A percentile compares a stretch with the other conserved stretches of the same genome.
Evolutionary conservation across 2,113 vertebrate species (phyloP).

Genomic region (Pluvialis apricaria): DNA sequence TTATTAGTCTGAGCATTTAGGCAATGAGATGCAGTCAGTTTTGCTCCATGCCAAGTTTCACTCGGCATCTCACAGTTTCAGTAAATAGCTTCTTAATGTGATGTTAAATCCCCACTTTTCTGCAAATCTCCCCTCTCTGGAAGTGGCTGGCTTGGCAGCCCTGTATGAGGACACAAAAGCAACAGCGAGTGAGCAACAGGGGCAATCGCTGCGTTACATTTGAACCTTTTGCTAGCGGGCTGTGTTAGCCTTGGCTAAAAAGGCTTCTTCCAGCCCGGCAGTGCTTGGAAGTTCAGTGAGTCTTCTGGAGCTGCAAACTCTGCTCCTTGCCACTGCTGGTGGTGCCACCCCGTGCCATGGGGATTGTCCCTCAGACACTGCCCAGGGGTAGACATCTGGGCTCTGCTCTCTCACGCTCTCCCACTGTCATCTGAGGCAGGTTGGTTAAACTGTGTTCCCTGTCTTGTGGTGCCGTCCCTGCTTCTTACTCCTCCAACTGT

Average conservation of each 20-base stretch:
- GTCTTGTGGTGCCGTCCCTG: neutral
- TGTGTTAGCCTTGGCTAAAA: neutral
- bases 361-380: neutral
- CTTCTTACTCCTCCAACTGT: neutral
- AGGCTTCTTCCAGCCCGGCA: neutral
- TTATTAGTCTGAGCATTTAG: conserved; percentile 27
- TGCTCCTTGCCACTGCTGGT: neutral
- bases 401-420: accelerated
- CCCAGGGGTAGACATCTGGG: accelerated
- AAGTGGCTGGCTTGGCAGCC: neutral
- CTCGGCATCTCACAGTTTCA: neutral
- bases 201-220: neutral
- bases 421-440: neutral
- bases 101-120: conserved; percentile 23
- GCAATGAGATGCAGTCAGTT: conserved; percentile 11
- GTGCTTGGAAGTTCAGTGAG: neutral
- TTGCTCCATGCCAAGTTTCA: conserved; percentile 37
- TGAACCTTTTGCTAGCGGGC: neutral
- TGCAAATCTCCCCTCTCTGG: neutral
- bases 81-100: conserved; percentile 36
- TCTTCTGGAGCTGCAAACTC: neutral
- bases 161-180: neutral
- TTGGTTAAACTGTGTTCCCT: neutral
- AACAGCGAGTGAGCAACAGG: accelerated
- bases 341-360: neutral